Evolutionary conservation across 2,113 vertebrate species (phyloP), one percentile per base, ranked within the genome.

Genomic region (Ploceus nigricollis): DNA sequence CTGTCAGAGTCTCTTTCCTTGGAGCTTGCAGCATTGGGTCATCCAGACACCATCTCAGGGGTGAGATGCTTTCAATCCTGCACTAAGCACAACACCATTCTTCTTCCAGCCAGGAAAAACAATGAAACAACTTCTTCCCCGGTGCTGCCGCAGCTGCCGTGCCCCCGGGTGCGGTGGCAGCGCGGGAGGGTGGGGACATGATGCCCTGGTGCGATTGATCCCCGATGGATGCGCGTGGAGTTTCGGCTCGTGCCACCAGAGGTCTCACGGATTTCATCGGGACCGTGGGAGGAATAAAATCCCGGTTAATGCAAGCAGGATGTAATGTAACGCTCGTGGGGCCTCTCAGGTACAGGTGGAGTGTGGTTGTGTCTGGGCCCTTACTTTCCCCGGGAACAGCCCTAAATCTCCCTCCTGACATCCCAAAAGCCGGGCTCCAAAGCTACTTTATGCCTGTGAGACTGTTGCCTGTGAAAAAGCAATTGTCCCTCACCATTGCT

Each of bases 181-280:
- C 11, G 23, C 3, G 0, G 7, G 3, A 4, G 28, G 11, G 6
- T 12, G 69, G 21, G 68, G 45, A 5, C 68, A 3, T 0, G 30
- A 17, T 45, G 45, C 5, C 15, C 64, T 0, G 9, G 3, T 1
- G 68, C 2, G 15, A n/a, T n/a, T n/a, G n/a, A 14, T 39, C 17
- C 58, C 58, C 1, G 64, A 23, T 0, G 24, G 70, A 50, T 1
- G 4, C 8, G 4, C 37, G 12, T 57, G 92, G 88, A 85, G 54
- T 94, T 94, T 94, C 90, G 15, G 71, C 75, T 73, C 20, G 2
- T 51, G 76, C 93, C 95, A 65, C 94, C 81, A 92, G 94, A 92
- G 94, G 80, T 92, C 93, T 89, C 93, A 81, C 27, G 24, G 92
- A 70, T 90, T 92, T 85, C 89, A 44, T 11, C 24, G 65, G 28